A percentile compares a stretch with the other conserved stretches of the same genome.
phyloP scores from a whole-genome alignment of 2,113 vertebrate species.

The Astatotilapia flaviijosephi region DNA sequence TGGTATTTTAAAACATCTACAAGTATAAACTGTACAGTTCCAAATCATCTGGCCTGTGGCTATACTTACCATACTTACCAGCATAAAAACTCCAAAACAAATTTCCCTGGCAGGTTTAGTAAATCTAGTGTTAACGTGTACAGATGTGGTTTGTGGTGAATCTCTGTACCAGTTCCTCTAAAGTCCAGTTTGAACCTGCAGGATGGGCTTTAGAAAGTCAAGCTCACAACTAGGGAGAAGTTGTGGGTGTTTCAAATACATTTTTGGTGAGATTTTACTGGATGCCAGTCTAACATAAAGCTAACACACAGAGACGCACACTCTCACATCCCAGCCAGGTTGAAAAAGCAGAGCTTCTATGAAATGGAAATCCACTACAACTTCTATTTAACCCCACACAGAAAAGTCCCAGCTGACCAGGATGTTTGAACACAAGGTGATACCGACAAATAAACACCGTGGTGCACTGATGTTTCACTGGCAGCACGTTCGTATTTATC shows the following conservation, averaged over 20 bases:
- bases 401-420: not conserved
- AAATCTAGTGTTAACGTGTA: not conserved
- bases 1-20: not conserved
- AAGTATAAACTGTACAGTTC: not conserved
- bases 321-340: fast-evolving
- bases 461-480: not conserved
- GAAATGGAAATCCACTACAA: not conserved
- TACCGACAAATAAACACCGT: not conserved
- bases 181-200: not conserved
- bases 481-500: fast-evolving
- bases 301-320: not conserved
- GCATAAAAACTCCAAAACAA: not conserved
- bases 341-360: not conserved
- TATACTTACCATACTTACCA: fast-evolving
- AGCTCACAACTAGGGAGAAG: not conserved
- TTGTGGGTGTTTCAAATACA: not conserved
- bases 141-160: not conserved
- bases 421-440: not conserved
- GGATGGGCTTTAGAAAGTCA: not conserved
- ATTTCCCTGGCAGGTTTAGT: not conserved
- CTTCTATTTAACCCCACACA: fast-evolving
- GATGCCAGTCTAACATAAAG: not conserved
- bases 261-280: not conserved
- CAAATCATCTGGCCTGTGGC: fast-evolving
- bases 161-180: not conserved